Evolutionary conservation across 2,797 vertebrate species (phyloP).

Genomic region (Sorex maritimensis): DNA sequence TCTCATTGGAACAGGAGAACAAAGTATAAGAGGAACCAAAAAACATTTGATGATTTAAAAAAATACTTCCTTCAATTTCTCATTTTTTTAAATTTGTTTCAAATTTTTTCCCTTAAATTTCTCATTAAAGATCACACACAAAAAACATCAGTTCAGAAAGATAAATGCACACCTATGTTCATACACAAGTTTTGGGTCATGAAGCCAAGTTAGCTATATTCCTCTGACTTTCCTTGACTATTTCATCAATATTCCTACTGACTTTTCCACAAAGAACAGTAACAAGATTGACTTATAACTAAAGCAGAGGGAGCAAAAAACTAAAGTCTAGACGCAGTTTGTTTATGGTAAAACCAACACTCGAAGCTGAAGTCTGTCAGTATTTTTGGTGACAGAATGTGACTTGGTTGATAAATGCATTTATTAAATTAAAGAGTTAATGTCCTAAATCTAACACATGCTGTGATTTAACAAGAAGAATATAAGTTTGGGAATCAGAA

Average conservation of each 20-base stretch:
- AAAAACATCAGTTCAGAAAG: not conserved
- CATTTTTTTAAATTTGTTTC: not conserved
- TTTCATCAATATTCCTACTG: conserved; percentile 61
- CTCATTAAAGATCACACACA: not conserved
- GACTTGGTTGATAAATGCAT: not conserved
- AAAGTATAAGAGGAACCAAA: no score
- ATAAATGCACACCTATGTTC: conserved; percentile 11
- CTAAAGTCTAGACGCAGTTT: conserved; percentile 12
- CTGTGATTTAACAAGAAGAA: conserved; percentile 35
- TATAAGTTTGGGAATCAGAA: not conserved
- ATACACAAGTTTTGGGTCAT: conserved; percentile 60
- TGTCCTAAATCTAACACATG: not conserved
- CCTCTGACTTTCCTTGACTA: conserved; percentile 83
- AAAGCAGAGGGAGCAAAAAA: not conserved
- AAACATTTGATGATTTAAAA: no score
- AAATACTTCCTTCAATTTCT: not conserved
- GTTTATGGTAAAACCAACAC: conserved; percentile 44
- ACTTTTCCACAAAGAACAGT: conserved; percentile 78
- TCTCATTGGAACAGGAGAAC: no score
- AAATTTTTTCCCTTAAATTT: not conserved
- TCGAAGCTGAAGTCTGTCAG: conserved; percentile 4
- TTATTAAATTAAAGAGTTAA: conserved; percentile 49
- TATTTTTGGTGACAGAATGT: conserved; percentile 54
- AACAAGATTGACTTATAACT: conserved; percentile 51
- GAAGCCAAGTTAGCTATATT: conserved; percentile 86